A percentile compares a stretch with the other conserved stretches of the same genome.
These are phyloP conservation scores for Diplazon laetatorius DNA, from an alignment of 2,888 invertebrate species.

Conservation along the genomic window DNA sequence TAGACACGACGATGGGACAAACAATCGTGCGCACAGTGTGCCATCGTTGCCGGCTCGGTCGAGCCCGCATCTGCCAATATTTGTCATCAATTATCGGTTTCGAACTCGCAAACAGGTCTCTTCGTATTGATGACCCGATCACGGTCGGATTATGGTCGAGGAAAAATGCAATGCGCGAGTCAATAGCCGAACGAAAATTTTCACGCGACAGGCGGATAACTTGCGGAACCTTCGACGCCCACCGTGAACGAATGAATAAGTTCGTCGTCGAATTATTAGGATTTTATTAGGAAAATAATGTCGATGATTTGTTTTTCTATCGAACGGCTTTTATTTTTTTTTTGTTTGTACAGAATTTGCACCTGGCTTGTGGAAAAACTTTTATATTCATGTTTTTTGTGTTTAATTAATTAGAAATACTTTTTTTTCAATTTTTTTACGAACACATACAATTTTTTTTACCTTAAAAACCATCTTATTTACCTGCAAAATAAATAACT, in stretches of 20 bases:
- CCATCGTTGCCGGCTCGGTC: slow-evolving; percentile 53
- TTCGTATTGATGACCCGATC: slow-evolving; percentile 64
- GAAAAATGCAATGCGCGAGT: slow-evolving; percentile 8
- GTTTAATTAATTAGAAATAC: no score
- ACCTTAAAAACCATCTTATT: no score
- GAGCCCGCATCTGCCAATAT: slow-evolving; percentile 83
- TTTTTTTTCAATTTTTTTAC: no score
- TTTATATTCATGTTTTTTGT: no score
- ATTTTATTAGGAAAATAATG: slow-evolving; percentile 9
- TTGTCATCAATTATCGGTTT: slow-evolving; percentile 81
- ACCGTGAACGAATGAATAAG: background rate
- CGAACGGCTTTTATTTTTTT: background rate
- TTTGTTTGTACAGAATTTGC: no score
- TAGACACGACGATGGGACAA: slow-evolving; percentile 27
- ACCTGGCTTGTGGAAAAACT: no score
- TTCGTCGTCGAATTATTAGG: background rate
- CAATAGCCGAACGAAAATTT: slow-evolving; percentile 21
- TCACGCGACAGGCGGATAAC: slow-evolving; percentile 35
- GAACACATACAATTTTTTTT: no score
- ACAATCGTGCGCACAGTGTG: background rate
- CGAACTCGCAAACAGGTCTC: slow-evolving; percentile 75
- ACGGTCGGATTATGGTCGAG: background rate
- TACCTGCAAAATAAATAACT: no score
- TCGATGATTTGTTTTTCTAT: background rate
- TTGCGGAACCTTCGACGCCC: slow-evolving; percentile 30